phyloP scores from a whole-genome alignment of 2,797 vertebrate genomes.

The Falco concolor region DNA sequence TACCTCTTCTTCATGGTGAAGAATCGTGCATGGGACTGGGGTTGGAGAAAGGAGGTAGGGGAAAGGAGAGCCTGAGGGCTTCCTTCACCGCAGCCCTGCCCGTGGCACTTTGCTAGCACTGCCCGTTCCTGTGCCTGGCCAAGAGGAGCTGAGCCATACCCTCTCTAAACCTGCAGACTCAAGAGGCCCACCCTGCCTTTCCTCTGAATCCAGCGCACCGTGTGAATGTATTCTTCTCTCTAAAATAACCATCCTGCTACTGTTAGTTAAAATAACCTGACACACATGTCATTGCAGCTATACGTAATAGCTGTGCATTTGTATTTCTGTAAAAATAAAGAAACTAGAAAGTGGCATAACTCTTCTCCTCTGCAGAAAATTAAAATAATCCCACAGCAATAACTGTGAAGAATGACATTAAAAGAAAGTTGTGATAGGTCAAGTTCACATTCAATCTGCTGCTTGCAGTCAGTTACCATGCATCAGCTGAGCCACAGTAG shows the following conservation, averaged over 20 bases:
- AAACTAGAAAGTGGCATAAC: background rate
- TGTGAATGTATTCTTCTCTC: background rate
- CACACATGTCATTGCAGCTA: background rate
- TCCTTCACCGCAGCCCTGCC: background rate
- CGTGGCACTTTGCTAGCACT: background rate
- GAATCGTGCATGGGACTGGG: background rate
- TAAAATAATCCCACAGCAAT: background rate
- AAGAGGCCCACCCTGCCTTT: background rate
- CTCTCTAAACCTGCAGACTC: background rate
- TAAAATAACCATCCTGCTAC: background rate
- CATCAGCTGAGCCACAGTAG: background rate
- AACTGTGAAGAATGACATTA: background rate
- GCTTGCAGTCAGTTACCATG: background rate
- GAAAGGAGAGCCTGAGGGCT: background rate
- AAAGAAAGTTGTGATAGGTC: background rate
- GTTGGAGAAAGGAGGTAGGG: background rate
- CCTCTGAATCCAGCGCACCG: background rate
- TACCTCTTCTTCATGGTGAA: background rate
- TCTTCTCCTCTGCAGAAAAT: slow-evolving; percentile 4
- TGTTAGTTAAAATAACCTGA: slow-evolving; percentile 1
- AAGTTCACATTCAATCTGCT: background rate
- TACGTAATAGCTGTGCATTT: background rate
- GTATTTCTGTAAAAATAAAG: background rate
- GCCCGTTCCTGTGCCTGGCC: background rate
- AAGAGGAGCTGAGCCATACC: background rate